Conservation (phyloP, 64 coral and sea anemone genomes). For the Porites australiensis region DNA sequence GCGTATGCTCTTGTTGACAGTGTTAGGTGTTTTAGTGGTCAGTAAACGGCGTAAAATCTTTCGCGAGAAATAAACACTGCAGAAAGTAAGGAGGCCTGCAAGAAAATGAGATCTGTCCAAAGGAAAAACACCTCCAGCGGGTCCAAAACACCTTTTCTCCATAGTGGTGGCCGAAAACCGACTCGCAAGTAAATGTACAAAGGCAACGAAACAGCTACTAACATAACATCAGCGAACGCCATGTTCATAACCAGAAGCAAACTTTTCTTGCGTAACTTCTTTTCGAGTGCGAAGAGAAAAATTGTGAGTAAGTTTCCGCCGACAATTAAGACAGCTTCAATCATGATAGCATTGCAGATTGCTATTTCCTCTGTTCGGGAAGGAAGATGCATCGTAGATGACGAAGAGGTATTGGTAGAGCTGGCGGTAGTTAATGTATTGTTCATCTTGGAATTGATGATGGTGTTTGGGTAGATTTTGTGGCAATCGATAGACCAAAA, state of each 20-base stretch:
- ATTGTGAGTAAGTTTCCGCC: background rate
- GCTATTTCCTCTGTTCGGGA: background rate
- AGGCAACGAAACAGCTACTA: background rate
- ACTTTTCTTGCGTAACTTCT: background rate
- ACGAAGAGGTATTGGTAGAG: background rate
- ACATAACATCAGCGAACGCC: background rate
- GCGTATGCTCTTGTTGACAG: background rate
- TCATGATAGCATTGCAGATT: background rate
- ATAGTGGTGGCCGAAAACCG: too few relatives aligned
- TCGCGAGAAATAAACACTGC: background rate
- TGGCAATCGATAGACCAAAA: too few relatives aligned
- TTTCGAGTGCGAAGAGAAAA: background rate
- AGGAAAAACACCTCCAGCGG: too few relatives aligned
- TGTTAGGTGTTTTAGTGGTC: background rate
- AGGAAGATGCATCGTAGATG: background rate
- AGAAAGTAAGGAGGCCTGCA: background rate
- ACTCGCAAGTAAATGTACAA: background rate
- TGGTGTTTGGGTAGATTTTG: too few relatives aligned
- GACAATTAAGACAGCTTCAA: background rate
- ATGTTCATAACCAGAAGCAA: background rate
- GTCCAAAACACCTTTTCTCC: background rate
- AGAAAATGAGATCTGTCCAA: background rate
- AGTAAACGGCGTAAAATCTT: background rate
- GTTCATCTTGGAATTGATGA: background rate
- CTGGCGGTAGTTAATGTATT: background rate